phyloP scores from a whole-genome alignment of 2,113 vertebrate genomes.

The Datnioides undecimradiatus region DNA sequence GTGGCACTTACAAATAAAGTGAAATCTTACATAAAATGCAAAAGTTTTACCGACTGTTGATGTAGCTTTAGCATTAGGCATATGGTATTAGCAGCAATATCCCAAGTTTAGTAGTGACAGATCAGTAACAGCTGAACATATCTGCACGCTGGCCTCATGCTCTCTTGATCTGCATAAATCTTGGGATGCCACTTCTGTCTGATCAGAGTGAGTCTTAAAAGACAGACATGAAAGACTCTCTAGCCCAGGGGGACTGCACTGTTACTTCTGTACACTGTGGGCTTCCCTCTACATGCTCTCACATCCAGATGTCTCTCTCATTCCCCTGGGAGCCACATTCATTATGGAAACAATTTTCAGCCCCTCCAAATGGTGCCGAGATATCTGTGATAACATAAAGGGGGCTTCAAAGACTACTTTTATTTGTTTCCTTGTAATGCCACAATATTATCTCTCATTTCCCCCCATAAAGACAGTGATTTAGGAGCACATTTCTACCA shows the following conservation, averaged over 20 bases:
- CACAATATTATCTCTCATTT: conserved; percentile 1
- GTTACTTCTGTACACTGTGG: conserved; percentile 44
- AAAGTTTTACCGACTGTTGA: not conserved
- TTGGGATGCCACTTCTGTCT: conserved; percentile 1
- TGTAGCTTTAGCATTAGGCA: not conserved
- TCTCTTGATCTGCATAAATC: conserved; percentile 25
- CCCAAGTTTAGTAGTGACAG: not conserved
- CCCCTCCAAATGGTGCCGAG: conserved; percentile 50
- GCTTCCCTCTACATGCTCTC: conserved; percentile 61
- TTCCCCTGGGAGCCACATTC: conserved; percentile 56
- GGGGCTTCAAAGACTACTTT: conserved; percentile 37
- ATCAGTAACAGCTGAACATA: conserved; percentile 10
- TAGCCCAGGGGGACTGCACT: conserved; percentile 39
- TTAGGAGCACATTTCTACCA: conserved; percentile 37
- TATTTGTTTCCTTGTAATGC: conserved; percentile 25
- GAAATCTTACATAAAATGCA: not conserved
- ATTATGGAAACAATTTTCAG: conserved; percentile 69
- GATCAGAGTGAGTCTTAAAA: conserved; percentile 35
- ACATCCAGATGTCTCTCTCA: conserved; percentile 70
- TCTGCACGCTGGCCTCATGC: not conserved
- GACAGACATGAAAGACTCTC: conserved; percentile 34
- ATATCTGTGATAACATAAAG: conserved; percentile 64
- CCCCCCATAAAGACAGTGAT: not conserved
- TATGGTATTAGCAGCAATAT: not conserved
- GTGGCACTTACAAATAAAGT: not conserved